A percentile compares a stretch with the other conserved stretches of the same genome.
Conservation (phyloP, 2,113 vertebrate species). For the Perognathus longimembris region DNA sequence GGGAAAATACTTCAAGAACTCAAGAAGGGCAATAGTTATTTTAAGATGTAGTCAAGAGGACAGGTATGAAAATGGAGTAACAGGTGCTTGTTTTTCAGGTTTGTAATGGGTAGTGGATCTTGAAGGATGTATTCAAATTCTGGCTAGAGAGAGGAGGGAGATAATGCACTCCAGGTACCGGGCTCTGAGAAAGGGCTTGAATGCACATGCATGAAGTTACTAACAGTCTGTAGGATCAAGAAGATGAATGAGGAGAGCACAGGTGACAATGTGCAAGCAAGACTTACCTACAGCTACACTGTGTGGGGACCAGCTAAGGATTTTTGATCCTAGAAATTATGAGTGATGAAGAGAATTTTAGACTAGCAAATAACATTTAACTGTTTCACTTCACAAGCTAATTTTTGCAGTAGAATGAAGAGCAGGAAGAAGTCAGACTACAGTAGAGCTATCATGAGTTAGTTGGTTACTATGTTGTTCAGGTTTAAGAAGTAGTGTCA, state of each 20-base stretch:
- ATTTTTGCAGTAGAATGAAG: background rate
- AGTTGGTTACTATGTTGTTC: background rate
- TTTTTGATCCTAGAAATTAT: conserved; percentile 7
- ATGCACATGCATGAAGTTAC: background rate
- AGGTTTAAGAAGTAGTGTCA: conserved; percentile 33
- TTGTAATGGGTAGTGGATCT: background rate
- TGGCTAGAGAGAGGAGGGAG: background rate
- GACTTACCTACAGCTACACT: background rate
- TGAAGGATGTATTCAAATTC: background rate
- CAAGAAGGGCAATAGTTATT: background rate
- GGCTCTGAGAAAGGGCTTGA: background rate
- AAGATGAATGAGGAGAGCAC: background rate
- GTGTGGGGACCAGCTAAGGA: background rate
- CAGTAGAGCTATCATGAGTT: background rate
- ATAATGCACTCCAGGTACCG: background rate
- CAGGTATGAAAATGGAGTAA: background rate
- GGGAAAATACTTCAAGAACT: background rate
- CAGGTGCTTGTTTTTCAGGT: background rate
- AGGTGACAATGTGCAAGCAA: background rate
- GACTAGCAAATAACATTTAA: conserved; percentile 1
- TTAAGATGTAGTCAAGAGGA: background rate
- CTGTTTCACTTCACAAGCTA: background rate
- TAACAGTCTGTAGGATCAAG: background rate
- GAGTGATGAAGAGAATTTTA: background rate
- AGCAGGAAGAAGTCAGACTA: background rate